Conservation (phyloP, 2,888 invertebrate genomes). For the Tribolium freemani region DNA sequence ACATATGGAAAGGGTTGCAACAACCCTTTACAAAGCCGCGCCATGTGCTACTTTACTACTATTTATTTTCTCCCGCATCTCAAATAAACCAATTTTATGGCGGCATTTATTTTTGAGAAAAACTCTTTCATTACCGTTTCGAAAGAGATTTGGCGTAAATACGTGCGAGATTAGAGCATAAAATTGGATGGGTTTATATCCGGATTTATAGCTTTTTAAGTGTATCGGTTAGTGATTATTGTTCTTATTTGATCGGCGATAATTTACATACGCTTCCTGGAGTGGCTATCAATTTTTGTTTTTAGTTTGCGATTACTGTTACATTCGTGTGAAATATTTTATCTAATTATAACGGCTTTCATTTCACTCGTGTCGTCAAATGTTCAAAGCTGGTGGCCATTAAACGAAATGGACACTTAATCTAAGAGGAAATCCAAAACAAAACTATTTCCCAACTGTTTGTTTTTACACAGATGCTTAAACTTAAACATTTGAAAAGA, state of each 20-base stretch:
- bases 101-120: slow-evolving; percentile 12
- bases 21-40: slow-evolving; percentile 7
- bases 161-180: background rate
- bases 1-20: slow-evolving; percentile 18
- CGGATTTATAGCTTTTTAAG: slow-evolving; percentile 6
- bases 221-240: background rate
- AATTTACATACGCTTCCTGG: background rate
- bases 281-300: slow-evolving; percentile 3
- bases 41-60: slow-evolving; percentile 15
- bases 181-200: slow-evolving; percentile 2
- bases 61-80: slow-evolving; percentile 20
- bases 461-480: too few species aligned
- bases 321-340: slow-evolving; percentile 23
- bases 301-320: slow-evolving; percentile 12
- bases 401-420: slow-evolving; percentile 3
- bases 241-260: slow-evolving; percentile 1
- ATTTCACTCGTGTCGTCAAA: background rate
- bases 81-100: slow-evolving; percentile 22
- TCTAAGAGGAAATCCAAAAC: background rate
- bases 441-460: too few species aligned
- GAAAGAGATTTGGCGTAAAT: slow-evolving; percentile 8
- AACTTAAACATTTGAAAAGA: too few species aligned
- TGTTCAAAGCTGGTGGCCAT: background rate
- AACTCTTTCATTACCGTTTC: slow-evolving; percentile 9
- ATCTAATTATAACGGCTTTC: slow-evolving; percentile 32